Evolutionary conservation across 2,113 vertebrate species (phyloP).

Genomic region (Catagonus wagneri): DNA sequence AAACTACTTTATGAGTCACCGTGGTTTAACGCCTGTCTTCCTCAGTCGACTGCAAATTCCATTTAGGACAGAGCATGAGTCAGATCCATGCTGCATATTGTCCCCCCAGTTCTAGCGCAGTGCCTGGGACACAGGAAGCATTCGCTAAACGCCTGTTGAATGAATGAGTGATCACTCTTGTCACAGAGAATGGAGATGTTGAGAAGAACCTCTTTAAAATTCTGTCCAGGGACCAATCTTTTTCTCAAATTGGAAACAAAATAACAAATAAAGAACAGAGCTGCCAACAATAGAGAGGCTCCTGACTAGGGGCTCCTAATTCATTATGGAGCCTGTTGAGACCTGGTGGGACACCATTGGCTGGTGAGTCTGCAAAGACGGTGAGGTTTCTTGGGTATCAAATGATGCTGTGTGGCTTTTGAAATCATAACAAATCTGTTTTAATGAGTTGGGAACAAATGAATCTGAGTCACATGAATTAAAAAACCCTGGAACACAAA

Average conservation of each 20-base stretch:
- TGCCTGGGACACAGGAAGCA: neutral
- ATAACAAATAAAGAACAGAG: neutral
- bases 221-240: neutral
- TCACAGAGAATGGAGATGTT: neutral
- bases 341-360: fast-evolving
- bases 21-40: neutral
- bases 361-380: neutral
- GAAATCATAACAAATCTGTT: neutral
- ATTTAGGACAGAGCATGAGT: neutral
- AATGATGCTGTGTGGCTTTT: neutral
- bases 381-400: neutral
- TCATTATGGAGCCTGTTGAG: neutral
- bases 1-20: neutral
- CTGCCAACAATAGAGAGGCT: neutral
- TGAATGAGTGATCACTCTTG: neutral
- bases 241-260: neutral
- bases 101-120: neutral
- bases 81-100: fast-evolving
- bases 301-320: neutral
- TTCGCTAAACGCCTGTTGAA: neutral
- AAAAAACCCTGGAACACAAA: neutral
- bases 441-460: neutral
- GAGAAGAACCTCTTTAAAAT: neutral
- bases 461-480: neutral
- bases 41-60: neutral